phyloP scores from a whole-genome alignment of 2,797 vertebrate genomes.

The Rhabdomys pumilio region DNA sequence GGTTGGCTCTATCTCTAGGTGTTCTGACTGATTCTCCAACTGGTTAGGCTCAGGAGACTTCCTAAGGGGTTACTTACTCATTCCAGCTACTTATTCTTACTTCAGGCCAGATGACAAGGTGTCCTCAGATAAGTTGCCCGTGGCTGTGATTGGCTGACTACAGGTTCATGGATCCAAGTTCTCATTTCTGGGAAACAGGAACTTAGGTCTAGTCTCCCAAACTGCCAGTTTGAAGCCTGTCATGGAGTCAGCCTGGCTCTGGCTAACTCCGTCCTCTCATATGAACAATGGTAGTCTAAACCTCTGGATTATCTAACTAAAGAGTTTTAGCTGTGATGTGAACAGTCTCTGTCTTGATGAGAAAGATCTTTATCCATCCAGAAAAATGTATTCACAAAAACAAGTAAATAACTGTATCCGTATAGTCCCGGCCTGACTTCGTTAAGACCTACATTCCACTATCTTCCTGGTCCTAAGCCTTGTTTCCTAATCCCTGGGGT shows the following conservation, averaged over 20 bases:
- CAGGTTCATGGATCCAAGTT: background rate
- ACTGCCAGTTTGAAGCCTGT: too few relatives aligned
- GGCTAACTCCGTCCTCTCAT: too few relatives aligned
- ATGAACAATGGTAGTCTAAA: background rate
- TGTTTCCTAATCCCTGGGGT: background rate
- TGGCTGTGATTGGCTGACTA: too few relatives aligned
- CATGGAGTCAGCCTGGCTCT: too few relatives aligned
- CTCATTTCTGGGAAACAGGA: too few relatives aligned
- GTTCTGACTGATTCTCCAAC: background rate
- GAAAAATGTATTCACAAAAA: background rate
- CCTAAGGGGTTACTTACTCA: background rate
- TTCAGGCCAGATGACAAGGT: background rate
- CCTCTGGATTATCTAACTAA: too few relatives aligned
- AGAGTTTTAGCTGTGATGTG: background rate
- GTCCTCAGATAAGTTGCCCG: too few relatives aligned
- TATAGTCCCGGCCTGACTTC: background rate
- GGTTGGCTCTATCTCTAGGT: background rate
- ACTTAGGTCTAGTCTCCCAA: too few relatives aligned
- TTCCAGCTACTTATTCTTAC: background rate
- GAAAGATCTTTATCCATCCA: background rate
- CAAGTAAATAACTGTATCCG: background rate
- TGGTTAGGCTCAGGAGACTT: background rate
- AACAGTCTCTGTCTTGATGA: background rate
- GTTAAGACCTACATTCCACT: background rate
- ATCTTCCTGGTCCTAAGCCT: accelerated